Percentiles rank a stretch among this genome's conserved stretches.
These are phyloP conservation scores for Heliconius cydno DNA, from an alignment of 2,888 invertebrate genomes.

Conservation along the genomic window DNA sequence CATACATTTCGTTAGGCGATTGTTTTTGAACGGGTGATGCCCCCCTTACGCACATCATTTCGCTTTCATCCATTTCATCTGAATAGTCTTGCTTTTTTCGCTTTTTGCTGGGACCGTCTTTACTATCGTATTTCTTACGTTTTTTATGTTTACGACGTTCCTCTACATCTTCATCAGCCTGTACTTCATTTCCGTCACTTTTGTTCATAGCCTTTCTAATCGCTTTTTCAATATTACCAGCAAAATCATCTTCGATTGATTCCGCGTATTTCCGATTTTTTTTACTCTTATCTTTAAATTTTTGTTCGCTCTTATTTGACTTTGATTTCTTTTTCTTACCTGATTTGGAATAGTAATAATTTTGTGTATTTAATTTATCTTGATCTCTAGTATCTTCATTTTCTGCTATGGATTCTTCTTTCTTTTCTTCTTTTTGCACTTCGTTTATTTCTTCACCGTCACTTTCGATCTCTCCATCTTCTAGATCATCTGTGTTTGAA, in stretches of 20 bases:
- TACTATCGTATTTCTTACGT: conserved; percentile 83
- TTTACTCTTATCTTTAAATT: conserved; percentile 78
- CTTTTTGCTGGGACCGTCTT: conserved; percentile 84
- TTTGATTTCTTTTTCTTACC: conserved; percentile 81
- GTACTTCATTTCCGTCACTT: conserved; percentile 79
- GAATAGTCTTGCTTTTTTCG: conserved; percentile 81
- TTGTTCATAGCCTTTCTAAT: conserved; percentile 90
- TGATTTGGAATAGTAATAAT: conserved; percentile 71
- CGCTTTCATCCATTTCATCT: conserved; percentile 88
- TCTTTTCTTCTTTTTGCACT: conserved; percentile 58
- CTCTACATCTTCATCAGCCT: conserved; percentile 76
- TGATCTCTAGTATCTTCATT: conserved; percentile 48
- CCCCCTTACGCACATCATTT: conserved; percentile 91
- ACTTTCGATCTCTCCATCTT: conserved; percentile 93
- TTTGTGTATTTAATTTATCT: conserved; percentile 60
- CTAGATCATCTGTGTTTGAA: conserved; percentile 85
- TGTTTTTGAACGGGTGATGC: conserved; percentile 85
- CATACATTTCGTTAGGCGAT: conserved; percentile 64
- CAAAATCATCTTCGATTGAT: conserved; percentile 88
- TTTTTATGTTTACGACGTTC: conserved; percentile 82
- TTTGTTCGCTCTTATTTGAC: conserved; percentile 77
- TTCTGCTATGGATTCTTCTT: conserved; percentile 52
- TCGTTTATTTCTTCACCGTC: conserved; percentile 77
- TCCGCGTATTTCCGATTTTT: conserved; percentile 76
- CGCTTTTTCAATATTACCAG: conserved; percentile 90